Percentiles rank a stretch among this genome's conserved stretches.
These are phyloP conservation scores for Adrianichthys oophorus DNA, from an alignment of 2,797 vertebrate genomes.

Conservation along the genomic window DNA sequence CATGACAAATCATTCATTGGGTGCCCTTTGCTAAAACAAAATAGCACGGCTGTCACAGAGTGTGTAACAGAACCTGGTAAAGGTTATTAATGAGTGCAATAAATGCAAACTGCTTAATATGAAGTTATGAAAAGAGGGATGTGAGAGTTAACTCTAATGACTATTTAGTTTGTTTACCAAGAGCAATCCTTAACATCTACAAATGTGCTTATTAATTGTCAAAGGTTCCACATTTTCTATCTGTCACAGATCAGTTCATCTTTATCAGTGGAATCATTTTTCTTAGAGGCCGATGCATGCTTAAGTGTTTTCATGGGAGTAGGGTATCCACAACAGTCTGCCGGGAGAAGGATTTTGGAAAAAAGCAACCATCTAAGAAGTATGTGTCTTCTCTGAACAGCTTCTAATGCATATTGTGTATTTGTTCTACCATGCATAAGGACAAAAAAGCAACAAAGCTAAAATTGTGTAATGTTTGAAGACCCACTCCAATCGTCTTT, in stretches of 20 bases:
- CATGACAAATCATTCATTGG: constrained; percentile 78
- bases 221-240: constrained; percentile 62
- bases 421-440: no score
- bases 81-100: constrained; percentile 97
- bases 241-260: constrained; percentile 58
- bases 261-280: constrained; percentile 66
- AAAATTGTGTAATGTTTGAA: no score
- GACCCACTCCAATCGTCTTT: no score
- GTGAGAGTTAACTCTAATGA: constrained; percentile 62
- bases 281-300: constrained; percentile 66
- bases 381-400: no score
- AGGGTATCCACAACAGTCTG: no score
- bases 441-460: no score
- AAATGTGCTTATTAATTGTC: constrained; percentile 79
- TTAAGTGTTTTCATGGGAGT: constrained; percentile 11
- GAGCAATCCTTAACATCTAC: constrained; percentile 64
- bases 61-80: constrained; percentile 86
- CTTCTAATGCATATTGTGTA: no score
- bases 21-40: constrained; percentile 82
- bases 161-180: constrained; percentile 76
- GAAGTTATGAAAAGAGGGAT: constrained; percentile 77
- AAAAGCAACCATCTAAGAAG: no score
- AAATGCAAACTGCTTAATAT: constrained; percentile 85
- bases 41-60: constrained; percentile 86
- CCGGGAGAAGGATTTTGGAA: no score